Evolutionary conservation across 2,888 invertebrate genomes (phyloP).

Genomic region (Nomada flava): DNA sequence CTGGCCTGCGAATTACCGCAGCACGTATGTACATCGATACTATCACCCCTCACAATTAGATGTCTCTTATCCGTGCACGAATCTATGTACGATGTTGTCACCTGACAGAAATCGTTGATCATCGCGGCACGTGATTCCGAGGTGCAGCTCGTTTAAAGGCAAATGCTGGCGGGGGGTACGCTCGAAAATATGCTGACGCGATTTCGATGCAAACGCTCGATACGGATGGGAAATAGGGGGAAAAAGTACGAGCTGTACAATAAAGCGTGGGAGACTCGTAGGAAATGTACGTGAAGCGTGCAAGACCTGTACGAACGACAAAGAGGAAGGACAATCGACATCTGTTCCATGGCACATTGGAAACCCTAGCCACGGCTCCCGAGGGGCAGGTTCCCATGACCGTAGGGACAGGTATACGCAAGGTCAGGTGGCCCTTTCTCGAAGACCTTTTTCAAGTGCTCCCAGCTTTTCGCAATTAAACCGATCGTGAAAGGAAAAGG

Average conservation of each 20-base stretch:
- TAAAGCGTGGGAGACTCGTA: slow-evolving; percentile 64
- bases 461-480: slow-evolving; percentile 48
- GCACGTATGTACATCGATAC: neutral
- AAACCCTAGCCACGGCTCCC: slow-evolving; percentile 66
- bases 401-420: slow-evolving; percentile 64
- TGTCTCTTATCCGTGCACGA: neutral
- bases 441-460: slow-evolving; percentile 25
- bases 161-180: neutral
- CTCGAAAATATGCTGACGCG: slow-evolving; percentile 6
- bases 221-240: neutral
- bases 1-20: too few species aligned
- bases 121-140: neutral
- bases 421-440: slow-evolving; percentile 61
- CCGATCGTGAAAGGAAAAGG: slow-evolving; percentile 25
- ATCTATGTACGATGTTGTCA: neutral
- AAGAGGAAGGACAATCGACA: slow-evolving; percentile 75
- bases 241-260: slow-evolving; percentile 27
- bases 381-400: slow-evolving; percentile 72
- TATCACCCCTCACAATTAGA: neutral
- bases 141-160: neutral
- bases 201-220: slow-evolving; percentile 4
- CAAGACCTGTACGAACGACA: slow-evolving; percentile 43
- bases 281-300: slow-evolving; percentile 39
- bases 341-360: slow-evolving; percentile 67
- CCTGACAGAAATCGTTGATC: neutral